Evolutionary conservation across 2,888 invertebrate genomes (phyloP), one percentile per base, ranked within the genome.

Genomic region (Caenorhabditis sp.): DNA sequence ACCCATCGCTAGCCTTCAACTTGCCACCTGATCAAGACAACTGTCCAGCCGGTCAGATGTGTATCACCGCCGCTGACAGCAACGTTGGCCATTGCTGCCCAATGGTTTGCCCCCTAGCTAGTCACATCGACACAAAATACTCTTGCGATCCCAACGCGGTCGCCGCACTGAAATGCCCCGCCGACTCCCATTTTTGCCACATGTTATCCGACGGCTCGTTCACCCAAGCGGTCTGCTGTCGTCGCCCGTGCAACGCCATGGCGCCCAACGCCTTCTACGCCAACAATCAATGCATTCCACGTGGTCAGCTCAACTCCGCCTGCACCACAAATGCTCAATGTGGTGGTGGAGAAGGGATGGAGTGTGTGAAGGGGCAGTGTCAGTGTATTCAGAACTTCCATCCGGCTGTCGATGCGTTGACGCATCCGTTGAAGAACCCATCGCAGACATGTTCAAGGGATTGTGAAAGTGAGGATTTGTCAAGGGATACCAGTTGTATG

Each of bases 261-360:
- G 86, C 86, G 23, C 87, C 87, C 8, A 85, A 87, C 63, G 85
- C 87, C 0, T 78, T 87, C 36, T 87, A 87, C 70, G 77, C 86
- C 58, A 83, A 86, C 63, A 84, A 87, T 64, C 73, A 83, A 59
- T 87, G 87, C 66, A 83, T 87, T 38, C 79, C 87, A 23, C 81
- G 87, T 31, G 86, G 85, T 1, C 87, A 87, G 67, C 79, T 87
- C 38, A 81, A 83, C 62, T 76, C 83, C 8, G 83, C 79, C 17
- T 87, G 87, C 65, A 70, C 73, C 0, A 62, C 79, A 10, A 80
- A 86, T 66, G 85, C 85, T 38, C 86, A 87, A 61, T 87, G 87
- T 59, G 87, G 84, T 17, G 87, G 85, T n/a, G 85, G 83, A 23
- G 86, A 87, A 56, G 85, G 85, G 27, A 87, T 87, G 87, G 82